phyloP scores from a whole-genome alignment of 2,888 invertebrate species.

The Nemurella pictetii region DNA sequence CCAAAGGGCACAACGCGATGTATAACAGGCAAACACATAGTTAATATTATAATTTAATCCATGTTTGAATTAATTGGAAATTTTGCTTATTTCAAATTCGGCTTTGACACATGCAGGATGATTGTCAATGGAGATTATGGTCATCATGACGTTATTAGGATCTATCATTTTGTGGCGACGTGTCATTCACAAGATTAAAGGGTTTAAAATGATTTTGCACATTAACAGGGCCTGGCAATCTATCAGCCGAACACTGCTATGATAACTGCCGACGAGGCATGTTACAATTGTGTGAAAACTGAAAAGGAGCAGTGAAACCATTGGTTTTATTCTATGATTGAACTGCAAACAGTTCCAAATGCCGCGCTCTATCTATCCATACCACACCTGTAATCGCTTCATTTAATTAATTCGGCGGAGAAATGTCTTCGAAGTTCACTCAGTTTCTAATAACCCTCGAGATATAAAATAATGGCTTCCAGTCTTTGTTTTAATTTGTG shows the following conservation, averaged over 20 bases:
- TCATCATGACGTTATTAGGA: background rate
- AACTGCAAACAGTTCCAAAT: background rate
- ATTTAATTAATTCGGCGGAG: background rate
- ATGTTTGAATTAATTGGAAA: background rate
- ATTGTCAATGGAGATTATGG: background rate
- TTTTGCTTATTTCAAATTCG: background rate
- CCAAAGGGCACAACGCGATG: too few species aligned
- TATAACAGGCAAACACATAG: too few species aligned
- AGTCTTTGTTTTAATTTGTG: constrained; percentile 7
- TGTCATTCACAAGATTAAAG: background rate
- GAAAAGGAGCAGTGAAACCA: background rate
- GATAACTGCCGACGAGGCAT: background rate
- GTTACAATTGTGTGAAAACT: background rate
- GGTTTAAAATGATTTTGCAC: background rate
- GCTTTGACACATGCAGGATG: background rate
- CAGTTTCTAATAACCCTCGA: background rate
- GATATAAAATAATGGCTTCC: constrained; percentile 7
- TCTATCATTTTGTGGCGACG: background rate
- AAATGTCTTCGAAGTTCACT: background rate
- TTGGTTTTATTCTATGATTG: background rate
- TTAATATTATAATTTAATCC: background rate
- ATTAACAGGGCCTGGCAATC: background rate
- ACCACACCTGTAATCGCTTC: background rate
- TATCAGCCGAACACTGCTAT: background rate
- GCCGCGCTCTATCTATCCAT: background rate